Base-by-base conservation (phyloP, 2,888 invertebrate species). In the Campoplex capitator region DNA sequence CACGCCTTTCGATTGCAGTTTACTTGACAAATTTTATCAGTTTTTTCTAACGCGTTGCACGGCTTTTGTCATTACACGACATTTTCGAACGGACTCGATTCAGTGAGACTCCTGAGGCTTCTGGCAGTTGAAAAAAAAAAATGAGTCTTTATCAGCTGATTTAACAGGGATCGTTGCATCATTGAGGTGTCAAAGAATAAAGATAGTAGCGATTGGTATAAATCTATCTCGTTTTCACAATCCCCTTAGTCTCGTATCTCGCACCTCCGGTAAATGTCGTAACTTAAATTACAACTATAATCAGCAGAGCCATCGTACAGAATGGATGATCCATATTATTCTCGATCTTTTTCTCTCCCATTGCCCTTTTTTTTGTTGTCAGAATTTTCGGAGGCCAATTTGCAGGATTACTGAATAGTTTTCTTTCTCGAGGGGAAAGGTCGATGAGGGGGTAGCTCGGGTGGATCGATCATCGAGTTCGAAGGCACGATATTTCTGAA, bases 151-250 rank as follows among this genome's bases (percentile, higher is more conserved):
- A 56, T 56, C 56, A 56, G 8, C 56, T 3, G 11, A 56, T 7
- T 56, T 11, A 1, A 11, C 58, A 32, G 23, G 23, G 23, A 56
- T 23, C 7, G 23, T 23, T 23, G 0, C 3, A 58, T 32, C 13
- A 28, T 1, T 7, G 16, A 18, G n/a, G n/a, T 45, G 71, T 28
- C 28, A 62, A 11, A 35, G 32, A 71, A 77, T n/a, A 45, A 54
- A 58, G 38, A 75, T 32, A 16, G 71, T 85, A 81, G 73, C 85
- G 84, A 85, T 81, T 81, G 80, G 71, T 23, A 23, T 23, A 58
- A 3, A 51, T 74, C 13, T 3, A 51, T 74, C 18, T 1, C 35
- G 54, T 67, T 56, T 74, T 73, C 48, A 38, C 28, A 9, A 4
- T 23, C 51, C 51, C 71, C 48, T 6, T 32, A 2, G 42, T 48